Evolutionary conservation across 2,113 vertebrate species (phyloP).

Genomic region (Pelodiscus sinensis): DNA sequence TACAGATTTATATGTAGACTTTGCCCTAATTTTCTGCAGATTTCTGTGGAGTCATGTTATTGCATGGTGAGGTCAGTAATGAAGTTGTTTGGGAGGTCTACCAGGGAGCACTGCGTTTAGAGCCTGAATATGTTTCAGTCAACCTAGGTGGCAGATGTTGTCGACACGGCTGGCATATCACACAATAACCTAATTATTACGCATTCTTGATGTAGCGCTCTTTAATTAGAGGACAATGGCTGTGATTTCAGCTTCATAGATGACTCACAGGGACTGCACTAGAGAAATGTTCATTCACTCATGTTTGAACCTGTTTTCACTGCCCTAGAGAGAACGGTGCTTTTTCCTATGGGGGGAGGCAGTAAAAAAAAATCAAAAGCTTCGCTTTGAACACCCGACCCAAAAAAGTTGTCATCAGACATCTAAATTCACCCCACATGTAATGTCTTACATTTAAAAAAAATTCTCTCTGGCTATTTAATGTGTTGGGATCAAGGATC

Average conservation of each 20-base stretch:
- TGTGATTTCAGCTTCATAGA: conserved; percentile 40
- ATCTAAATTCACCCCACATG: not conserved
- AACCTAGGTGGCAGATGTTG: conserved; percentile 27
- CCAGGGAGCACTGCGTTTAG: not conserved
- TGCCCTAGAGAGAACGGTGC: conserved; percentile 5
- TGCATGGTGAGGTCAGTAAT: not conserved
- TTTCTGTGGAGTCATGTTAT: conserved; percentile 37
- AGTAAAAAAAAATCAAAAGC: conserved; percentile 1
- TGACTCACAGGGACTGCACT: conserved; percentile 41
- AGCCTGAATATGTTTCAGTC: conserved; percentile 43
- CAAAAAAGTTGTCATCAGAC: not conserved
- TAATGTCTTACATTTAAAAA: not conserved
- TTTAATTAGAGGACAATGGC: conserved; percentile 67
- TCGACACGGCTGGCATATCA: conserved; percentile 35
- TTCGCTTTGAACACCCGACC: not conserved
- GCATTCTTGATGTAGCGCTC: conserved; percentile 67
- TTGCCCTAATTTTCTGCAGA: conserved; percentile 51
- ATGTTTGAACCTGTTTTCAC: not conserved
- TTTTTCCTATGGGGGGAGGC: not conserved
- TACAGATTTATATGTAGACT: conserved; percentile 22
- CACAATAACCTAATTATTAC: conserved; percentile 56
- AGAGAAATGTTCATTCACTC: conserved; percentile 27
- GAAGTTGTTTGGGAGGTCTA: conserved; percentile 16
- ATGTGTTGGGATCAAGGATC: not conserved
- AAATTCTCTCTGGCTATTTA: not conserved